Evolutionary conservation across 2,797 vertebrate species (phyloP).

Genomic region (Pangasius sanitwongsei): DNA sequence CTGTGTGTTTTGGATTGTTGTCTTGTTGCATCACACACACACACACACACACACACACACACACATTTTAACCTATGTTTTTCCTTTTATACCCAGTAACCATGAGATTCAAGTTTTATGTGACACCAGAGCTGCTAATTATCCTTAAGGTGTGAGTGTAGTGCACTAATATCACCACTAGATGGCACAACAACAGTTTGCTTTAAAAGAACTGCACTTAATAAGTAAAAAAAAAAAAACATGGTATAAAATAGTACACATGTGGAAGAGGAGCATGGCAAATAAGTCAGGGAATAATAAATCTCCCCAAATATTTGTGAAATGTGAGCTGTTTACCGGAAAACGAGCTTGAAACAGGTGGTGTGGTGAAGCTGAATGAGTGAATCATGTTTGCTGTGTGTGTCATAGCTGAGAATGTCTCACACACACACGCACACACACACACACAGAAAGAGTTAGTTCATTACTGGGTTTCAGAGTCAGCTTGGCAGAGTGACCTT

Average conservation of each 20-base stretch:
- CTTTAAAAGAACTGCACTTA: background rate
- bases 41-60: background rate
- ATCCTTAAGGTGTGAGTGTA: background rate
- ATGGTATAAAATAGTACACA: background rate
- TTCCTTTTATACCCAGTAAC: background rate
- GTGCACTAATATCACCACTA: constrained; percentile 55
- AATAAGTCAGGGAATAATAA: background rate
- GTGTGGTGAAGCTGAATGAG: constrained; percentile 51
- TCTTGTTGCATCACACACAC: background rate
- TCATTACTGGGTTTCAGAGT: constrained; percentile 49
- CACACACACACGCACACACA: constrained; percentile 47
- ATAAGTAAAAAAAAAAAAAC: too few relatives aligned
- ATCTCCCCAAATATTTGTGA: constrained; percentile 30
- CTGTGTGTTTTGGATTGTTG: background rate
- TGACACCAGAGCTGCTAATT: background rate
- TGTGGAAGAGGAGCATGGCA: background rate
- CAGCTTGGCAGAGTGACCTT: constrained; percentile 46
- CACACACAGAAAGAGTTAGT: constrained; percentile 29
- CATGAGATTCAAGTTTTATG: background rate
- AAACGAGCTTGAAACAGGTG: constrained; percentile 59
- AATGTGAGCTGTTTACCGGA: constrained; percentile 40
- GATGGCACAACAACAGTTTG: constrained; percentile 58
- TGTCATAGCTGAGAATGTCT: constrained; percentile 62
- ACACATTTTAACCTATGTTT: background rate
- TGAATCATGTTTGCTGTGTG: constrained; percentile 62